Conservation (phyloP, 1,140 invertebrate species). For the Uloborus diversus region DNA sequence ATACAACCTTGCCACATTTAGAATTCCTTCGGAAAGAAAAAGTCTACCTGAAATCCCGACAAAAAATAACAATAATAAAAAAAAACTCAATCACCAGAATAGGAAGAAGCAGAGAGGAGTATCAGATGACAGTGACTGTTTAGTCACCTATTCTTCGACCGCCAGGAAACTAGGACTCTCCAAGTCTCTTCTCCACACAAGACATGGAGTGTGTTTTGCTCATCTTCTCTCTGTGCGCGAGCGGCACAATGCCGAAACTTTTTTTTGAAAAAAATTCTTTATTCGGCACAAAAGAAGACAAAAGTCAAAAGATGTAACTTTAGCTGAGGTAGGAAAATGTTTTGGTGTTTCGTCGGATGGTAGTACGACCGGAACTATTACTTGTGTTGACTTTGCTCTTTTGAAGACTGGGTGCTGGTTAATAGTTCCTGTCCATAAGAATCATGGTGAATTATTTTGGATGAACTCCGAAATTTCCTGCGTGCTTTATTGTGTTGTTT, state of each 20-base stretch:
- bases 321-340: background rate
- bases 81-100: background rate
- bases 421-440: no score
- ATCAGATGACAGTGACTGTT: slow-evolving; percentile 18
- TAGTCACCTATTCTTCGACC: slow-evolving; percentile 1
- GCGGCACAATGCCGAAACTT: background rate
- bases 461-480: no score
- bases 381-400: slow-evolving; percentile 9
- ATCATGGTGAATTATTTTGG: no score
- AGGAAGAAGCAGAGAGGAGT: background rate
- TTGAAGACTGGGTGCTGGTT: no score
- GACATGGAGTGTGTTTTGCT: background rate
- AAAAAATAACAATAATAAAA: background rate
- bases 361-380: slow-evolving; percentile 4
- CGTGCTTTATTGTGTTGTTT: no score
- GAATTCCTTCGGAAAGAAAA: no score
- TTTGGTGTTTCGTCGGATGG: background rate
- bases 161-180: slow-evolving; percentile 1
- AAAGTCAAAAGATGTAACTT: background rate
- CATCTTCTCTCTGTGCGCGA: background rate
- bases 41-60: no score
- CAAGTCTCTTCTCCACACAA: background rate
- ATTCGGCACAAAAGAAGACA: background rate
- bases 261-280: background rate
- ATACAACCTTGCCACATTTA: no score